Evolutionary conservation across 1,140 invertebrate species (phyloP).

Genomic region (Drosophila parabipectinata): DNA sequence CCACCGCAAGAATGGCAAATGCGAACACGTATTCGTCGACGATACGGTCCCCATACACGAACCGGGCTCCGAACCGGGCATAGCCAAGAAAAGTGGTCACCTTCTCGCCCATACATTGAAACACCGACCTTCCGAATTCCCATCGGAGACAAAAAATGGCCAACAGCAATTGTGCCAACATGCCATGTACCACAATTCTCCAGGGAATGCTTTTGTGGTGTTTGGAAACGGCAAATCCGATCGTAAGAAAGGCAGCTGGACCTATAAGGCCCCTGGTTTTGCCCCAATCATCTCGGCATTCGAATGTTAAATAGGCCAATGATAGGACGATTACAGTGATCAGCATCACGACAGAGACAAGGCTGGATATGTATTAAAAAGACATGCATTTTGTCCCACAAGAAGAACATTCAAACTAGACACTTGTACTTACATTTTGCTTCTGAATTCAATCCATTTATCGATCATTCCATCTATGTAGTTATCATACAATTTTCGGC

Average conservation of each 20-base stretch:
- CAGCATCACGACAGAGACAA: conserved; percentile 37
- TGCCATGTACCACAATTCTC: conserved; percentile 90
- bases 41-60: conserved; percentile 92
- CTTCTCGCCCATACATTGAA: conserved; percentile 91
- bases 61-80: conserved; percentile 90
- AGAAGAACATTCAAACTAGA: no score
- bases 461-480: conserved; percentile 24
- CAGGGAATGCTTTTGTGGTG: conserved; percentile 87
- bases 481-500: conserved; percentile 33
- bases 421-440: conserved; percentile 26
- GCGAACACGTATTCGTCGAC: conserved; percentile 89
- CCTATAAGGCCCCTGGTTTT: conserved; percentile 84
- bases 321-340: conserved; percentile 3
- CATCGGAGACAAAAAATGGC: conserved; percentile 93
- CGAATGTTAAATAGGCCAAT: conserved; percentile 11
- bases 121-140: conserved; percentile 88
- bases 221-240: conserved; percentile 86
- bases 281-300: conserved; percentile 11
- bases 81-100: conserved; percentile 91
- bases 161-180: conserved; percentile 92
- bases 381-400: background rate
- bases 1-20: conserved; percentile 92
- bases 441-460: conserved; percentile 46
- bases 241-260: conserved; percentile 84
- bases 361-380: conserved; percentile 7